Evolutionary conservation across 2,888 invertebrate species (phyloP).

Genomic region (Boloria selene): DNA sequence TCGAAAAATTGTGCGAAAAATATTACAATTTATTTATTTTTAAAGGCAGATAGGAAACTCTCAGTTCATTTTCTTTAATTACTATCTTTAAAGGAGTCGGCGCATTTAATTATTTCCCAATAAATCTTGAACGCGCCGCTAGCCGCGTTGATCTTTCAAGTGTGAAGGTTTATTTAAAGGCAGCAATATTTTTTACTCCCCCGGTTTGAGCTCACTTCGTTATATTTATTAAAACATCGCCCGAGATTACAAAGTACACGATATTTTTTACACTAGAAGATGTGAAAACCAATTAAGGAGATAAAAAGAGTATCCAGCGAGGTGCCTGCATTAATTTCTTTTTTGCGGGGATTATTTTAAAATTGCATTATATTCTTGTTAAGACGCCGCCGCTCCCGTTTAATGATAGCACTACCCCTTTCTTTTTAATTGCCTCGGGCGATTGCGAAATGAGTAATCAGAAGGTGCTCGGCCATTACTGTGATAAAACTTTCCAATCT

Average conservation of each 20-base stretch:
- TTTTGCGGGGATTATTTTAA: constrained; percentile 83
- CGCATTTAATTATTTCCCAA: constrained; percentile 76
- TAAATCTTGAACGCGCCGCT: constrained; percentile 73
- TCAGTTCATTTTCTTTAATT: constrained; percentile 60
- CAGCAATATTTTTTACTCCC: constrained; percentile 76
- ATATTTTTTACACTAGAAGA: constrained; percentile 82
- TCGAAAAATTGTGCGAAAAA: neutral
- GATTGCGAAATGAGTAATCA: constrained; percentile 81
- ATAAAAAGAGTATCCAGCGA: constrained; percentile 81
- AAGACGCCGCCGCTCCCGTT: constrained; percentile 76
- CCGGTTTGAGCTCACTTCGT: constrained; percentile 72
- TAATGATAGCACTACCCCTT: constrained; percentile 81
- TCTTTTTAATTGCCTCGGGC: constrained; percentile 80
- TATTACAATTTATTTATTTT: neutral
- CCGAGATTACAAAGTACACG: constrained; percentile 82
- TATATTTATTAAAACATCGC: constrained; percentile 83
- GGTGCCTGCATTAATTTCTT: constrained; percentile 82
- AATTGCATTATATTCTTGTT: constrained; percentile 83
- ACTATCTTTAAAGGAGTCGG: constrained; percentile 60
- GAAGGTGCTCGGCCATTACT: constrained; percentile 69
- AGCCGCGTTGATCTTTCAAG: constrained; percentile 77
- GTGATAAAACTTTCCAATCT: constrained; percentile 68
- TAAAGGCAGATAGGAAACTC: constrained; percentile 20
- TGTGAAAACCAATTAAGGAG: constrained; percentile 83
- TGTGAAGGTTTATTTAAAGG: constrained; percentile 80